Percentiles rank a stretch among this genome's conserved stretches.
Evolutionary conservation across 2,888 invertebrate genomes (phyloP).

Genomic region (Cataglyphis altisquamis): DNA sequence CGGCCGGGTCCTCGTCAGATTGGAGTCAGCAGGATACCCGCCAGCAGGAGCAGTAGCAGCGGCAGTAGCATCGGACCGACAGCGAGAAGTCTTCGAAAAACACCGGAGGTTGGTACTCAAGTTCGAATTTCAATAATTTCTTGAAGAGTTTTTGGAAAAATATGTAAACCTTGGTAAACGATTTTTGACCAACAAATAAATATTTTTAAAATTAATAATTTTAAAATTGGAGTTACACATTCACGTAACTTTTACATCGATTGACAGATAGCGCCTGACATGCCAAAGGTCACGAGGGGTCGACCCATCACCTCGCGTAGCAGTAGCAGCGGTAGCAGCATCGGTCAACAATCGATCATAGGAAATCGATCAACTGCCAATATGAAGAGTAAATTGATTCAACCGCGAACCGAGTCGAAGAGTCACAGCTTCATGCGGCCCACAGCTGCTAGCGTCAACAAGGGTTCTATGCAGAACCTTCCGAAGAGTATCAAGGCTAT

Average conservation of each 20-base stretch:
- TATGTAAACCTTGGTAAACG: too few relatives aligned
- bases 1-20: slow-evolving; percentile 74
- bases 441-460: slow-evolving; percentile 94
- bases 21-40: slow-evolving; percentile 86
- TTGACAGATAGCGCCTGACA: slow-evolving; percentile 66
- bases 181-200: not conserved
- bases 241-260: not conserved
- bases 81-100: slow-evolving; percentile 77
- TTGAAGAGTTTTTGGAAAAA: not conserved
- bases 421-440: slow-evolving; percentile 93
- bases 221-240: not conserved
- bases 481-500: slow-evolving; percentile 83
- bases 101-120: slow-evolving; percentile 56
- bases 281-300: slow-evolving; percentile 54
- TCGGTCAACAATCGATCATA: slow-evolving; percentile 81
- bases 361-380: slow-evolving; percentile 59
- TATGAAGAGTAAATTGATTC: slow-evolving; percentile 79
- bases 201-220: not conserved
- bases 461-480: slow-evolving; percentile 87
- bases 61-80: slow-evolving; percentile 88
- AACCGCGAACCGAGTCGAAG: slow-evolving; percentile 77
- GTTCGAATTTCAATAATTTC: not conserved
- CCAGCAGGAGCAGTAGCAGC: slow-evolving; percentile 88
- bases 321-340: slow-evolving; percentile 86
- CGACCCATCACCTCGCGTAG: slow-evolving; percentile 83